Base-by-base conservation (phyloP, 2,113 vertebrate species). In the Willisornis vidua region DNA sequence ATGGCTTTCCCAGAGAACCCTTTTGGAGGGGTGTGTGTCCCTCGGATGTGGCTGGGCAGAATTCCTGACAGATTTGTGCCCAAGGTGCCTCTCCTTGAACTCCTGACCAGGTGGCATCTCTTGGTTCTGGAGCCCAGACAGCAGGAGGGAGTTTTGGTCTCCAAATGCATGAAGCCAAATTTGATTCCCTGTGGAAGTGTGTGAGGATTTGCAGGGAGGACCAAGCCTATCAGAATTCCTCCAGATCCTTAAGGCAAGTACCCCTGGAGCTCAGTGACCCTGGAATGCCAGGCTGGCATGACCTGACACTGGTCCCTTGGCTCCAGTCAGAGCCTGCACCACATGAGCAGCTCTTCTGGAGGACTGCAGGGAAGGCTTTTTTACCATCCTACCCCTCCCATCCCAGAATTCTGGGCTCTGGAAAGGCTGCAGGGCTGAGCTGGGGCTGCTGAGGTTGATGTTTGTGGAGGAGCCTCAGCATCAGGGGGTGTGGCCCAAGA, bases 1-100 rank as follows among this genome's bases (percentile, higher is more conserved):
- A 75, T 88, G 95, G 79, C 39, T 94, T 88, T 74, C 19, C 2
- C 93, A 90, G 94, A 74, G 70, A 24, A 35, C 17, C 45, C 33
- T 18, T 41, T 41, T 41, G 41, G 17, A 18, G 58, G 70, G 43
- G 6, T 7, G 1, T 51, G 51, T 41, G 12, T 83, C 91, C 75
- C 41, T n/a, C 35, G 6, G 6, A 14, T n/a, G 39, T 66, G 10
- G 61, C 78, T 82, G 18, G 39, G 73, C 65, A 19, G 52, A 18
- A 6, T 37, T 84, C 39, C 35, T 73, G 24, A 3, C 0, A 0
- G 9, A 33, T 26, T 49, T 49, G 12, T 62, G 14, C 15, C 88
- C 54, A 7, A 66, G 43, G n/a, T 87, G 71, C 52, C 4, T 58
- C 6, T 51, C 29, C 62, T n/a, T 29, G 3, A 68, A 10, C 58